phyloP scores from a whole-genome alignment of 2,888 invertebrate genomes.

The Luffia ferchaultella region DNA sequence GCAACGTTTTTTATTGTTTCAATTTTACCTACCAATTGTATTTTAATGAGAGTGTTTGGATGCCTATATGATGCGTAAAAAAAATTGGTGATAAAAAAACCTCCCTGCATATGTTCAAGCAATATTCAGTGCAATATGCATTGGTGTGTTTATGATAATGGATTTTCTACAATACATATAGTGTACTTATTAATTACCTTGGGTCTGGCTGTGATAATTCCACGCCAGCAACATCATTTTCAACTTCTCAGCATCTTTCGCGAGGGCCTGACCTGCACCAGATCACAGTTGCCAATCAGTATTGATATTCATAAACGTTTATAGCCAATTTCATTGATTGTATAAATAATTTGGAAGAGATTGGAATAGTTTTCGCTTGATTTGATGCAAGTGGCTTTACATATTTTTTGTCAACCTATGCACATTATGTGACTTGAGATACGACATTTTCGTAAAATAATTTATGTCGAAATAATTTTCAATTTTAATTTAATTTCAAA shows the following conservation, averaged over 20 bases:
- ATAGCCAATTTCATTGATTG: neutral
- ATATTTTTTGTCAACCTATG: neutral
- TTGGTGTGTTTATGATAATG: no score
- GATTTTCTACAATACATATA: no score
- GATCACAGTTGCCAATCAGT: conserved; percentile 56
- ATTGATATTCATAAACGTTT: neutral
- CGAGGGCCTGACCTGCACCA: conserved; percentile 66
- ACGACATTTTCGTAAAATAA: no score
- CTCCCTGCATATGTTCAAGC: no score
- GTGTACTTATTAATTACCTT: conserved; percentile 70
- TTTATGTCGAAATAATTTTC: no score
- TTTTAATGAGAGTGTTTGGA: no score
- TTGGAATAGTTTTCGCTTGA: conserved; percentile 27
- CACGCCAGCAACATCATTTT: conserved; percentile 89
- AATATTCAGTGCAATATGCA: no score
- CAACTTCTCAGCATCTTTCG: conserved; percentile 88
- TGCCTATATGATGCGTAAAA: no score
- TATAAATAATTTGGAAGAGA: conserved; percentile 9
- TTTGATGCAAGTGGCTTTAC: conserved; percentile 59
- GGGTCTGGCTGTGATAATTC: conserved; percentile 85
- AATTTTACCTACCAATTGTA: no score
- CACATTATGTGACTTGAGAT: neutral
- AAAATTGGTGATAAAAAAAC: no score
- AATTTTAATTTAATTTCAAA: no score
- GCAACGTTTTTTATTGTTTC: no score